Evolutionary conservation across 2,888 invertebrate genomes (phyloP).

Genomic region (Melipona beecheii): DNA sequence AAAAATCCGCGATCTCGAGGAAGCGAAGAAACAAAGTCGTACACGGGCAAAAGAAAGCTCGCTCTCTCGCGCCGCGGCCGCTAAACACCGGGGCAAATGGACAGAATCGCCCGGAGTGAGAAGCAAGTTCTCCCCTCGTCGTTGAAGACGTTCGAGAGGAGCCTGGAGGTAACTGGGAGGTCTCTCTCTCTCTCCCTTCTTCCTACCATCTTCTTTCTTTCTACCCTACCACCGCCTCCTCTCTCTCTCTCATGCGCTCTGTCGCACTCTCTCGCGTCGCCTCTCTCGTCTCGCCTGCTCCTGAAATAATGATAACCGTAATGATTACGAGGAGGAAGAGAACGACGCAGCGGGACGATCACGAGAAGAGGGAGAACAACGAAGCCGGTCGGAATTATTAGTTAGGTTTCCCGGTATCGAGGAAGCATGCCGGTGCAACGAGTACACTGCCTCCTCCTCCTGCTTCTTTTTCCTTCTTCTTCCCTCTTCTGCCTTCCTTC

Average conservation of each 20-base stretch:
- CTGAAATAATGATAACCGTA: slow-evolving; percentile 64
- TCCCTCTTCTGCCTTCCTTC: background rate
- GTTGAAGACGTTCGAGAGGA: slow-evolving; percentile 21
- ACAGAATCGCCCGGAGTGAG: slow-evolving; percentile 63
- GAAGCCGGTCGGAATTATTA: slow-evolving; percentile 62
- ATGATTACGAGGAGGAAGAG: slow-evolving; percentile 45
- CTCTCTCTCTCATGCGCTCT: background rate
- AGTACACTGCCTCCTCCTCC: background rate
- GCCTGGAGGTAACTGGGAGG: slow-evolving; percentile 41
- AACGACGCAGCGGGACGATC: slow-evolving; percentile 8
- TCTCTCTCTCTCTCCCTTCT: slow-evolving; percentile 22
- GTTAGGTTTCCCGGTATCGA: slow-evolving; percentile 63
- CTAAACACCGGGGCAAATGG: slow-evolving; percentile 61
- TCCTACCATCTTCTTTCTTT: background rate
- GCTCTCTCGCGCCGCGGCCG: slow-evolving; percentile 24
- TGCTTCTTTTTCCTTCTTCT: background rate
- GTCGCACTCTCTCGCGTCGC: background rate
- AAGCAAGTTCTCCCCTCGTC: slow-evolving; percentile 43
- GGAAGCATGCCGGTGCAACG: slow-evolving; percentile 30
- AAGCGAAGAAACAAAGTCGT: slow-evolving; percentile 40
- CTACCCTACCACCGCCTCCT: too few species aligned
- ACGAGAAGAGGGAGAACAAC: slow-evolving; percentile 4
- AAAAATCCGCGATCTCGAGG: background rate
- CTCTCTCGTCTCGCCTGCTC: slow-evolving; percentile 8
- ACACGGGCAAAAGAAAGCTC: slow-evolving; percentile 57